A percentile compares a stretch with the other conserved stretches of the same genome.
Evolutionary conservation across 2,797 vertebrate species (phyloP).

Genomic region (Pangasius macronema): DNA sequence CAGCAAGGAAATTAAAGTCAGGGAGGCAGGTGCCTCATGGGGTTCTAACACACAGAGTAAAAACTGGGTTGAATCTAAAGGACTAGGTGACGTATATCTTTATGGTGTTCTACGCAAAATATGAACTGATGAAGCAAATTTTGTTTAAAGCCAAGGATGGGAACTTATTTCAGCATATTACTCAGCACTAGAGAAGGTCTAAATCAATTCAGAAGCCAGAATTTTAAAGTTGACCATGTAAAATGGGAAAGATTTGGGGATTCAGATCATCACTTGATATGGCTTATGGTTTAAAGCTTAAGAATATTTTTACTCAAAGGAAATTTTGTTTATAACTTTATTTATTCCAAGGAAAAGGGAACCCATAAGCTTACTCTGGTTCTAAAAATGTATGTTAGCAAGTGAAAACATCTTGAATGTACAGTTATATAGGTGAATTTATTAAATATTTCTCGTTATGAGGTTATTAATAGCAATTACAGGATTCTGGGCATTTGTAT

Average conservation of each 20-base stretch:
- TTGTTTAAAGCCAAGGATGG: neutral
- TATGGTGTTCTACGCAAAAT: neutral
- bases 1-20: constrained; percentile 43
- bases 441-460: neutral
- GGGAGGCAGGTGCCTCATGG: constrained; percentile 32
- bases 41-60: constrained; percentile 10
- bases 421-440: neutral
- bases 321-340: neutral
- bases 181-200: neutral
- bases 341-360: neutral
- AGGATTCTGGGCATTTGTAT: neutral
- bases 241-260: neutral
- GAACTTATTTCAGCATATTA: neutral
- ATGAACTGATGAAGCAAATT: neutral
- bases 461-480: neutral
- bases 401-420: neutral
- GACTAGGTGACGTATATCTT: neutral
- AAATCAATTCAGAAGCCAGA: neutral
- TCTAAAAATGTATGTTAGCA: neutral
- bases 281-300: neutral
- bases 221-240: neutral
- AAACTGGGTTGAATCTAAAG: constrained; percentile 5
- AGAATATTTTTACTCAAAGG: neutral
- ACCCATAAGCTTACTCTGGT: neutral
- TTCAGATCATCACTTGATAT: neutral